A percentile compares a stretch with the other conserved stretches of the same genome.
phyloP scores from a whole-genome alignment of 2,888 invertebrate genomes.

The Steromphala cineraria region DNA sequence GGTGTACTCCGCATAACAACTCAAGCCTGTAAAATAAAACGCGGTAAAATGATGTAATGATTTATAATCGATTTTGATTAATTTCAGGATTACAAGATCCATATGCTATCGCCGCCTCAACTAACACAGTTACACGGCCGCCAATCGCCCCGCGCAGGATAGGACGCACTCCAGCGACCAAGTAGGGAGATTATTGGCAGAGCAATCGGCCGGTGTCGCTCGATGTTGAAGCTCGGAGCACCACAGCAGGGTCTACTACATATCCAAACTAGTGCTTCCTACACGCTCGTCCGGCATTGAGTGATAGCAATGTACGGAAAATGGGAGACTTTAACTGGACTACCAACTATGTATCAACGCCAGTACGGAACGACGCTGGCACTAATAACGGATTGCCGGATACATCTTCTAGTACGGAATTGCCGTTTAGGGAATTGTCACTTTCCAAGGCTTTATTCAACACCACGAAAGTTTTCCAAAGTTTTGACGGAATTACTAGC shows the following conservation, averaged over 20 bases:
- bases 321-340: not conserved
- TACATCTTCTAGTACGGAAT: not conserved
- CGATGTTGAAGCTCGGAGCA: not conserved
- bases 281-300: not conserved
- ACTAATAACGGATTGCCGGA: not conserved
- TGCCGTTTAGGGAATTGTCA: not conserved
- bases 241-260: not conserved
- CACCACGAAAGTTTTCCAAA: not conserved
- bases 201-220: not conserved
- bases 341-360: not conserved
- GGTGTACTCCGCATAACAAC: too few relatives aligned
- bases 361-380: not conserved
- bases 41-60: not conserved
- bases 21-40: not conserved
- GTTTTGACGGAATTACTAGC: not conserved
- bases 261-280: not conserved
- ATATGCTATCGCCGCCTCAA: not conserved
- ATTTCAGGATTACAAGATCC: not conserved
- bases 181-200: conserved; percentile 1
- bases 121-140: not conserved
- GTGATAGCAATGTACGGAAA: not conserved
- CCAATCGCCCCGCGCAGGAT: not conserved
- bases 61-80: conserved; percentile 2
- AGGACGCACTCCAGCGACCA: not conserved
- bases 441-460: not conserved